Evolutionary conservation across 2,888 invertebrate species (phyloP).

Genomic region (Leptopilina myrica): DNA sequence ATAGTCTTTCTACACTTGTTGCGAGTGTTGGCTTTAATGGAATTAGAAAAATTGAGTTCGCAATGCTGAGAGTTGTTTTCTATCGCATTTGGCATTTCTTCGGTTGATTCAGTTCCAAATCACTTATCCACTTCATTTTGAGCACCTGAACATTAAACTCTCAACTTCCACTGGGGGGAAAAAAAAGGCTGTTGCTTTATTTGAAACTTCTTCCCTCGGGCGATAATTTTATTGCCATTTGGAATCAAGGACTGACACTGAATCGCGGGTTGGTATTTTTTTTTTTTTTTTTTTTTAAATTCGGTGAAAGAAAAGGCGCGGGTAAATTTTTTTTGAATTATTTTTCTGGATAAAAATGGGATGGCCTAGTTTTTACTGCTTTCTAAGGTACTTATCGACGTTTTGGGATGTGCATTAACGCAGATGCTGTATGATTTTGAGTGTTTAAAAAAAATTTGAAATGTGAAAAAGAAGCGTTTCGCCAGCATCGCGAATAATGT

Average conservation of each 20-base stretch:
- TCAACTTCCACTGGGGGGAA: too few species aligned
- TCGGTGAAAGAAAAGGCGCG: too few species aligned
- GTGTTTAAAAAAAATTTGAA: conserved; percentile 10
- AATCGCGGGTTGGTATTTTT: background rate
- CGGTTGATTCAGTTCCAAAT: background rate
- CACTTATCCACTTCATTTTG: background rate
- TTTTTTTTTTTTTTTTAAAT: background rate
- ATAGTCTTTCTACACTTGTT: too few species aligned
- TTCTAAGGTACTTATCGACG: conserved; percentile 22
- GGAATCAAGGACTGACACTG: too few species aligned
- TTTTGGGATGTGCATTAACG: background rate
- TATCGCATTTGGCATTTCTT: too few species aligned
- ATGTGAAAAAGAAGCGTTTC: conserved; percentile 4
- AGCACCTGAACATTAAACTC: background rate
- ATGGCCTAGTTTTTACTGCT: conserved; percentile 29
- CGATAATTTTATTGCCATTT: background rate
- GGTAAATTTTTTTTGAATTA: too few species aligned
- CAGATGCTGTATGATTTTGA: conserved; percentile 3
- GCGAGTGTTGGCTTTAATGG: too few species aligned
- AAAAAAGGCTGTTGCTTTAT: background rate
- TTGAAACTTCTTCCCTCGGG: background rate
- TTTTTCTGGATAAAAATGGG: background rate
- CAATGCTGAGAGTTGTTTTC: too few species aligned
- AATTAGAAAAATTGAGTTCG: too few species aligned
- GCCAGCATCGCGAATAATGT: conserved; percentile 25